Percentiles rank a stretch among this genome's conserved stretches.
phyloP scores from a whole-genome alignment of 2,797 vertebrate species.

The Enteromius thamalakanensis region DNA sequence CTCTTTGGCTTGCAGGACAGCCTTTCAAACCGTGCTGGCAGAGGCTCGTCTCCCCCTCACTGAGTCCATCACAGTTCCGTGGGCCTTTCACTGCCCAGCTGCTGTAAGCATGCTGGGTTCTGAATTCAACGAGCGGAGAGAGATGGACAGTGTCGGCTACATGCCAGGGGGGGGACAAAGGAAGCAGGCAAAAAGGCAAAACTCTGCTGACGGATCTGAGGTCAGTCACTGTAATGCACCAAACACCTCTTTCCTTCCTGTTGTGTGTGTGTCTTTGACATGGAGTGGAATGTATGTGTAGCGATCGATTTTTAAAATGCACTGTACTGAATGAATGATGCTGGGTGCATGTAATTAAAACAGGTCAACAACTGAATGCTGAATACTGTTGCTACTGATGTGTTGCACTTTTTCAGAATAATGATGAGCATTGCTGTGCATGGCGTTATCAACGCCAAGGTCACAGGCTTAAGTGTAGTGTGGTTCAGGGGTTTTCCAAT shows the following conservation, averaged over 20 bases:
- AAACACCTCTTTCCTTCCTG: constrained; percentile 23
- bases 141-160: constrained; percentile 50
- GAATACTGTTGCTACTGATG: constrained; percentile 2
- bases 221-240: constrained; percentile 25
- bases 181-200: constrained; percentile 46
- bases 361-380: constrained; percentile 1
- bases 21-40: constrained; percentile 62
- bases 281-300: neutral
- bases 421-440: neutral
- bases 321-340: constrained; percentile 12
- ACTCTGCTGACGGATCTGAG: constrained; percentile 39
- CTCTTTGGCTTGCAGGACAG: constrained; percentile 59
- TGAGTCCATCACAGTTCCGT: constrained; percentile 73
- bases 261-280: constrained; percentile 18
- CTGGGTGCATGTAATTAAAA: constrained; percentile 15
- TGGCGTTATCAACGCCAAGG: neutral
- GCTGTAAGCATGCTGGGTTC: constrained; percentile 61
- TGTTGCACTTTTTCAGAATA: constrained; percentile 21
- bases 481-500: neutral
- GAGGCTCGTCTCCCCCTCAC: constrained; percentile 68
- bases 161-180: constrained; percentile 35
- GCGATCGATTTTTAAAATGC: constrained; percentile 12
- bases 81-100: constrained; percentile 69
- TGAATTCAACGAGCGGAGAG: constrained; percentile 52
- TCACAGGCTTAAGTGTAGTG: neutral